Base-by-base conservation (phyloP, 2,113 vertebrate species). In the Sceloporus undulatus region DNA sequence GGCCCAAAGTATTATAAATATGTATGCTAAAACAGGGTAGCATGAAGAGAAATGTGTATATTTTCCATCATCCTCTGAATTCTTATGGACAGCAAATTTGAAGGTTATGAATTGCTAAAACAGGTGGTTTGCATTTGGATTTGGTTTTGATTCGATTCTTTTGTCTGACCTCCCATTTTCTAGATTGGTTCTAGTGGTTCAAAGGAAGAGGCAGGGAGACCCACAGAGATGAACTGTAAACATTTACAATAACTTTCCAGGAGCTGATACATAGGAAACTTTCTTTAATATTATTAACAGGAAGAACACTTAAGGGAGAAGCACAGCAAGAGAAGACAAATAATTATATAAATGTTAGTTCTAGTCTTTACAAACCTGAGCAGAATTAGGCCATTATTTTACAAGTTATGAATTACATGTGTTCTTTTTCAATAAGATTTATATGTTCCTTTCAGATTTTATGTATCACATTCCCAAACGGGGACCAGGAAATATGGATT, bases 321-420 rank as follows among this genome's bases (percentile, higher is more conserved):
- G 29, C 42, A 9, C 79, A 48, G 21, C 11, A 25, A 13, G 65
- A 70, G 11, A 54, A 54, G 65, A 38, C 65, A 79, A 56, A 4
- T 34, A 10, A 11, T 38, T 73, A 19, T 4, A 54, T 79, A 29
- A 56, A 79, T 79, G 79, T 52, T 48, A 79, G 19, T 9, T 73
- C 68, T 52, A 84, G 68, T 56, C 68, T 38, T 52, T 84, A 19
- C 68, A 84, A 27, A 21, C 48, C 18, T 54, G n/a, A 73, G 52
- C 42, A 73, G 29, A 84, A 84, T 84, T 73, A 56, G 71, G 65
- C 1, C 27, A 65, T 86, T 79, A 79, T 79, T n/a, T 86, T 79
- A 19, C 48, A 54, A 25, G 59, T 62, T 56, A 56, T 86, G 79
- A 70, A 86, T 86, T 86, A 79, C 29, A 40, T 86, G 54, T 79